A percentile compares a stretch with the other conserved stretches of the same genome.
Conservation (phyloP, 2,888 invertebrate genomes). For the Lochmaea crataegi region DNA sequence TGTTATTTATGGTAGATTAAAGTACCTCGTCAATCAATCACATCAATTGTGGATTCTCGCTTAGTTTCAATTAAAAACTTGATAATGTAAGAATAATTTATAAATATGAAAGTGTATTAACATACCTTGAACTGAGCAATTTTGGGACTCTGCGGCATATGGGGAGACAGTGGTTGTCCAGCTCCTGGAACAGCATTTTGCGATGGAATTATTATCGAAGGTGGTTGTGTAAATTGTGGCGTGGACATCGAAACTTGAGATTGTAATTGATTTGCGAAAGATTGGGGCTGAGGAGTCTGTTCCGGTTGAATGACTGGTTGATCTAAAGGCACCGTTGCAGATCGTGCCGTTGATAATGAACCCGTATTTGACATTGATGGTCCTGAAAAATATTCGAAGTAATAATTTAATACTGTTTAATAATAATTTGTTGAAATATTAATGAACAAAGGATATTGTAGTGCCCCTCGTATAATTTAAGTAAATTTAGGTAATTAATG, state of each 20-base stretch:
- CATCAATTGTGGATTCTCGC: too few species aligned
- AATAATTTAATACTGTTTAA: too few species aligned
- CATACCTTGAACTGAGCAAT: constrained; percentile 69
- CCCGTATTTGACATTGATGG: constrained; percentile 51
- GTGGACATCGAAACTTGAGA: constrained; percentile 60
- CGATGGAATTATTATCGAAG: constrained; percentile 59
- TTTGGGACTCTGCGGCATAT: constrained; percentile 47
- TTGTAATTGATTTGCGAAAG: constrained; percentile 60
- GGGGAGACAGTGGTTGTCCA: constrained; percentile 23
- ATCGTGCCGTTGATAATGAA: constrained; percentile 52
- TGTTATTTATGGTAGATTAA: too few species aligned
- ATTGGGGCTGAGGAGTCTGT: constrained; percentile 53
- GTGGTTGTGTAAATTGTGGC: constrained; percentile 58
- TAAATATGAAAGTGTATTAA: background rate
- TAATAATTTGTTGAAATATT: too few species aligned
- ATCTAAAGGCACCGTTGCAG: constrained; percentile 40
- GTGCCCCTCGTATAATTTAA: too few species aligned
- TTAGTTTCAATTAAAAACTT: too few species aligned
- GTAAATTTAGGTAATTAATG: too few species aligned
- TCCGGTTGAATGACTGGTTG: too few species aligned
- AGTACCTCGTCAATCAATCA: too few species aligned
- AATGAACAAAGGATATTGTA: too few species aligned
- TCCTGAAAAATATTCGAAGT: constrained; percentile 15
- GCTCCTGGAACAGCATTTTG: constrained; percentile 46
- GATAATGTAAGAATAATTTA: too few species aligned